Conservation (phyloP, 2,888 invertebrate genomes). For the Tuta absoluta region DNA sequence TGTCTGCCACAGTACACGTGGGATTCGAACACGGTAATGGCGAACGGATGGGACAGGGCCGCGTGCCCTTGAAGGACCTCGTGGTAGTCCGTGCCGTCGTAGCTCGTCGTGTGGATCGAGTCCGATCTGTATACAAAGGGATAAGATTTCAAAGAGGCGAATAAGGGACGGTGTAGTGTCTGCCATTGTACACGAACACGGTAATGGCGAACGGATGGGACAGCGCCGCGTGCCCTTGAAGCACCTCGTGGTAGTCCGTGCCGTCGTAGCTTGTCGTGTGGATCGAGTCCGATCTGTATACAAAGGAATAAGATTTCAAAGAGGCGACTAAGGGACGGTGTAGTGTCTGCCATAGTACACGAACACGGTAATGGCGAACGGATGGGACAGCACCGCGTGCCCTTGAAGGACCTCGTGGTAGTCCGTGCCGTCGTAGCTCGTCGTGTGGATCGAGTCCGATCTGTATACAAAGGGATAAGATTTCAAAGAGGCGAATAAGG, state of each 20-base stretch:
- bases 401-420: constrained; percentile 86
- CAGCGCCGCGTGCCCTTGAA: too few relatives aligned
- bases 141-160: neutral
- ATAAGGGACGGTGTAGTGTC: too few relatives aligned
- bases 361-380: constrained; percentile 93
- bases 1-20: constrained; percentile 96
- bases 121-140: constrained; percentile 88
- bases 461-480: constrained; percentile 63
- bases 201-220: too few relatives aligned
- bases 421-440: constrained; percentile 89
- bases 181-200: too few relatives aligned
- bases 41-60: constrained; percentile 92
- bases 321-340: too few relatives aligned
- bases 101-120: constrained; percentile 91
- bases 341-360: too few relatives aligned
- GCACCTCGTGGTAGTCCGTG: too few relatives aligned
- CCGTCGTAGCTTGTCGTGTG: too few relatives aligned
- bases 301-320: too few relatives aligned
- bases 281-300: too few relatives aligned
- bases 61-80: constrained; percentile 87
- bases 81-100: constrained; percentile 88
- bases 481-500: too few relatives aligned
- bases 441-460: constrained; percentile 93
- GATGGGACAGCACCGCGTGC: constrained; percentile 90
- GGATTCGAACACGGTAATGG: constrained; percentile 91